Evolutionary conservation across 2,113 vertebrate genomes (phyloP), one percentile per base, ranked within the genome.

Genomic region (Erythrolamprus reginae): DNA sequence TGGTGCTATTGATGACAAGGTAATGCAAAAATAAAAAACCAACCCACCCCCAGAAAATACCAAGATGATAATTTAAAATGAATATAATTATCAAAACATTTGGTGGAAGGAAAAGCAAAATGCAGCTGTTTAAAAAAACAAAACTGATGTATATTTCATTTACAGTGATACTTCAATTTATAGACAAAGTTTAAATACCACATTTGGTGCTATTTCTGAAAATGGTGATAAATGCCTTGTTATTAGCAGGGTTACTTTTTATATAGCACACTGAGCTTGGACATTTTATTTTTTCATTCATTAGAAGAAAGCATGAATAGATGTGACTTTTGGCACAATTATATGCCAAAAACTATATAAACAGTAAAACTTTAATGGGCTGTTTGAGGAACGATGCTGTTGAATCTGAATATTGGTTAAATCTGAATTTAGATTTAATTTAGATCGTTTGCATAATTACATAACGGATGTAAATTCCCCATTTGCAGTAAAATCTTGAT

Each of bases 211-310:
- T 55, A 12, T 33, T 90, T 86, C 3, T 82, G 85, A 90, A 55
- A 82, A 55, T 82, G 17, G 38, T 90, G 85, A 5, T 48, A 86
- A 92, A 61, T 85, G 53, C 21, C 15, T 88, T 50, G 77, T n/a
- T 45, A 51, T 42, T 82, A 82, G 26, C 50, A 48, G 65, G 61
- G 7, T 84, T 45, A 88, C 42, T 10, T 92, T 94, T 95, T 61
- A 3, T 56, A 45, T 33, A 19, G 45, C 88, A 82, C 15, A 0
- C 15, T 86, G 90, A 82, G 0, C 15, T 83, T 42, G 24, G 23
- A 82, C 38, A 50, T 5, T 82, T 17, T 87, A 45, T 8, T 38
- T 55, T 55, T 50, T 23, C 0, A 51, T 89, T 89, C 2, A 90
- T n/a, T 82, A 50, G 77, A 55, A 19, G 53, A 50, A 52, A 50